Evolutionary conservation across 2,113 vertebrate species (phyloP).

Genomic region (Amblyornis subalaris): DNA sequence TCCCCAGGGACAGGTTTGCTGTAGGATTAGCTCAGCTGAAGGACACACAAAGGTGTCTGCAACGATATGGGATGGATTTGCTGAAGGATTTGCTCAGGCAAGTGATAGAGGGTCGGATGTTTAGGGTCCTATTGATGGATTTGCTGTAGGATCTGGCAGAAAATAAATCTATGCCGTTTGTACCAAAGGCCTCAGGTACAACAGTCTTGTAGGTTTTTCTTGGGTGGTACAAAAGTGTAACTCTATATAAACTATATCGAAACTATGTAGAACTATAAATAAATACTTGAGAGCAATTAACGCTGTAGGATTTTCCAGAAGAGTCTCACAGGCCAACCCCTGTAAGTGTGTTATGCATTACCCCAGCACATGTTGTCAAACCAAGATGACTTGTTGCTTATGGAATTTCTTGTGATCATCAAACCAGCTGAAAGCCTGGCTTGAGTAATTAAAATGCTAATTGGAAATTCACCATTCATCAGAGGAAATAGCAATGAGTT

Average conservation of each 20-base stretch:
- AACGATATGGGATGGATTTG: neutral
- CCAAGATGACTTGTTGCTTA: conserved; percentile 43
- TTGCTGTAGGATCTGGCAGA: neutral
- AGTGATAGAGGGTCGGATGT: neutral
- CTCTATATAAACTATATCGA: neutral
- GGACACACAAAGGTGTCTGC: neutral
- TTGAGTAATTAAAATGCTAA: conserved; percentile 78
- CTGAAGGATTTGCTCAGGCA: neutral
- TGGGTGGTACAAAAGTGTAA: neutral
- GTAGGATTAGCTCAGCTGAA: conserved; percentile 8
- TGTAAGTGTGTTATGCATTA: neutral
- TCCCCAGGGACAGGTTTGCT: neutral
- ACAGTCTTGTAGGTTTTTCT: neutral
- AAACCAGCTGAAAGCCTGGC: conserved; percentile 62
- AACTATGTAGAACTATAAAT: neutral
- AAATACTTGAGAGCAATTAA: neutral
- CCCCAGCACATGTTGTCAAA: neutral
- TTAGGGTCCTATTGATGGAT: neutral
- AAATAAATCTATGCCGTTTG: neutral
- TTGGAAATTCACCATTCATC: conserved; percentile 72
- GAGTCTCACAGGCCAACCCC: neutral
- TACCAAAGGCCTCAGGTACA: neutral
- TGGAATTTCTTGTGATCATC: conserved; percentile 50
- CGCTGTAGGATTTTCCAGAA: neutral
- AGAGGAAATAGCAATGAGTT: conserved; percentile 58